A percentile compares a stretch with the other conserved stretches of the same genome.
Conservation (phyloP, 2,113 vertebrate species). For the Cyphomyrus discorhynchus region DNA sequence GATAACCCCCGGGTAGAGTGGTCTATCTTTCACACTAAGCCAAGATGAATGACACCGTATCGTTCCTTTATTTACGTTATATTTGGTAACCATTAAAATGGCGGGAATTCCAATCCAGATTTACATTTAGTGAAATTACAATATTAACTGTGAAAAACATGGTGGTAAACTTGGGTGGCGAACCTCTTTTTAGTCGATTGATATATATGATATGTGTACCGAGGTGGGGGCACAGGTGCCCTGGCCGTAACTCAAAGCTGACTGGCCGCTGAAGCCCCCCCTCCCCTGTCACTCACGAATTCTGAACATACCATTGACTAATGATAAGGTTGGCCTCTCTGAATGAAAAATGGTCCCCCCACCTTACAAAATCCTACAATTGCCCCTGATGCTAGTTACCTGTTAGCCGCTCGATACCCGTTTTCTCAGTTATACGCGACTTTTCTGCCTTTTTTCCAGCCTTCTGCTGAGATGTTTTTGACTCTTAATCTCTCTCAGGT, state of each 20-base stretch:
- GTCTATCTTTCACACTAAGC: background rate
- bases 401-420: background rate
- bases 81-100: background rate
- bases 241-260: background rate
- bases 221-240: background rate
- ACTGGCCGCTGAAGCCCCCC: background rate
- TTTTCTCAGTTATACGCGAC: background rate
- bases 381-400: background rate
- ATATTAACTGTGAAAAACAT: background rate
- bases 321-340: background rate
- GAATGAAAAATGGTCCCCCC: background rate
- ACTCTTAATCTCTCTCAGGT: background rate
- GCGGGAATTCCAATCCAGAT: background rate
- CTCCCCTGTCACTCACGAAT: background rate
- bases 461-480: background rate
- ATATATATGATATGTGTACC: background rate
- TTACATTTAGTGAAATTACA: background rate
- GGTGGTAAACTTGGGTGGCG: background rate
- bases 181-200: background rate
- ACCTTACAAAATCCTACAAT: background rate
- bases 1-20: background rate
- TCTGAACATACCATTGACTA: background rate
- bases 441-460: background rate
- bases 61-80: background rate
- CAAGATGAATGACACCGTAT: background rate